Conservation (phyloP, 2,888 invertebrate genomes). For the Chalcosyrphus nemorum region DNA sequence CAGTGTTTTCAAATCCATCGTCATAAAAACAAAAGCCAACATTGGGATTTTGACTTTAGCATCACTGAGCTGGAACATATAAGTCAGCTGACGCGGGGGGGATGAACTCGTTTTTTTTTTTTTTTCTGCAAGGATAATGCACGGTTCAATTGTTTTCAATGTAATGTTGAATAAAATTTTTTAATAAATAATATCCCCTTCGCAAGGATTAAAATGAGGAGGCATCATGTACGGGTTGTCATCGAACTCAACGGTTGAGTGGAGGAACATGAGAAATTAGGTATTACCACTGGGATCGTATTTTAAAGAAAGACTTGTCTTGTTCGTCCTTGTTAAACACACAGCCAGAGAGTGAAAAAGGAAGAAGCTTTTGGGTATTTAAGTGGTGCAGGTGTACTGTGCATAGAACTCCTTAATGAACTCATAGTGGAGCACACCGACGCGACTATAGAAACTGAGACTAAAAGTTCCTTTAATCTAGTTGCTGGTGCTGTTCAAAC, state of each 20-base stretch:
- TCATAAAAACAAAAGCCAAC: constrained; percentile 19
- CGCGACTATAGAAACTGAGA: not conserved
- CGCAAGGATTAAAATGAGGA: constrained; percentile 5
- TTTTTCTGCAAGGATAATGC: constrained; percentile 1
- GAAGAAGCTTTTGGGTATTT: constrained; percentile 7
- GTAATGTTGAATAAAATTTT: constrained; percentile 14
- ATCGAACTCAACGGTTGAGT: not conserved
- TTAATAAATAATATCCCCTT: no score
- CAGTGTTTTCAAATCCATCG: constrained; percentile 31
- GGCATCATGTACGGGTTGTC: not conserved
- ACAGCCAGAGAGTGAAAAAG: no score
- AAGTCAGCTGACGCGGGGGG: not conserved
- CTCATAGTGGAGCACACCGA: not conserved
- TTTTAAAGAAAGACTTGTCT: constrained; percentile 42
- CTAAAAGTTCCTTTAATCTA: not conserved
- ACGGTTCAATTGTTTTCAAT: constrained; percentile 45
- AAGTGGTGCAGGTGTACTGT: constrained; percentile 49
- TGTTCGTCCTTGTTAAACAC: constrained; percentile 28
- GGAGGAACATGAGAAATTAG: not conserved
- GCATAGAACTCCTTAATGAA: constrained; percentile 42
- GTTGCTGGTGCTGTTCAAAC: no score
- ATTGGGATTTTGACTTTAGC: constrained; percentile 7
- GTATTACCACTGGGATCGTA: no score
- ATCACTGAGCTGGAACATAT: not conserved
- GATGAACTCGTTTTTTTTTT: not conserved